A percentile compares a stretch with the other conserved stretches of the same genome.
Conservation (phyloP, 2,113 vertebrate genomes). For the Saccopteryx bilineata region DNA sequence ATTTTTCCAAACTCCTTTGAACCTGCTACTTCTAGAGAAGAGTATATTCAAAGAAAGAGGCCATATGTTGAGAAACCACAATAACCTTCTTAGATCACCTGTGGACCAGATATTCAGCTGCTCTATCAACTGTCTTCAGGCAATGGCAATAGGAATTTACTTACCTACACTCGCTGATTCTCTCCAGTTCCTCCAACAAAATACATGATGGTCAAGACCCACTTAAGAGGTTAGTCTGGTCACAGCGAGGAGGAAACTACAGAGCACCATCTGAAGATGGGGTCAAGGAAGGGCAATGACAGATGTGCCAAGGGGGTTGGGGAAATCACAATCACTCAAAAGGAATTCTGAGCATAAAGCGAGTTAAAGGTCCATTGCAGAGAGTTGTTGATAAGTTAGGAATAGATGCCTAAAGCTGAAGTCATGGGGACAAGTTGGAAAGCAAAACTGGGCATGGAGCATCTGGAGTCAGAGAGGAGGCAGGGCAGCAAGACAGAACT, state of each 20-base stretch:
- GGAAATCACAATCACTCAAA: background rate
- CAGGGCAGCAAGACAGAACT: background rate
- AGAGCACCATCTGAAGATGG: background rate
- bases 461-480: background rate
- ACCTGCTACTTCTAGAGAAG: background rate
- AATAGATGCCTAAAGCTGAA: background rate
- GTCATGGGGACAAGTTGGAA: background rate
- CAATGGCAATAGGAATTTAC: background rate
- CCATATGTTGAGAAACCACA: background rate
- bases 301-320: background rate
- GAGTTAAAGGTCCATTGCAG: background rate
- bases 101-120: background rate
- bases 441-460: background rate
- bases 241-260: background rate
- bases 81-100: background rate
- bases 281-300: background rate
- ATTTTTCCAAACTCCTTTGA: slow-evolving; percentile 38
- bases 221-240: background rate
- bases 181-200: background rate
- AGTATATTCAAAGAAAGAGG: slow-evolving; percentile 15
- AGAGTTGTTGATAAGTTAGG: background rate
- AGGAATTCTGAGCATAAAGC: background rate
- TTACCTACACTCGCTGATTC: background rate
- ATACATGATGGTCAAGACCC: background rate
- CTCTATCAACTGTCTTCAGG: background rate